phyloP scores from a whole-genome alignment of 2,797 vertebrate genomes.

The Scolopax rusticola region DNA sequence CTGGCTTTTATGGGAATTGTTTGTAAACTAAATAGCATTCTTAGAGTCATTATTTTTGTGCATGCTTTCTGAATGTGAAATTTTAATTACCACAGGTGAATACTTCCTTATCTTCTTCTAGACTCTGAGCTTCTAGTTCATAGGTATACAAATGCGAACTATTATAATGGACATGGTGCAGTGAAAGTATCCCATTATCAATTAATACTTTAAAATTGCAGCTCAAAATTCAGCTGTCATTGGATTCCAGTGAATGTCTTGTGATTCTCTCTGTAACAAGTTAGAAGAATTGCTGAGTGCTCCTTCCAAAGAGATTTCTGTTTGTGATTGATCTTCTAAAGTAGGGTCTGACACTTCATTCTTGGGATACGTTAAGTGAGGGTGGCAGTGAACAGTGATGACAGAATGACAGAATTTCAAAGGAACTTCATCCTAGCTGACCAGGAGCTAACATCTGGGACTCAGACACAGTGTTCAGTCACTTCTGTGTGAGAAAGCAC shows the following conservation, averaged over 20 bases:
- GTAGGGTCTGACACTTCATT: not conserved
- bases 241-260: not conserved
- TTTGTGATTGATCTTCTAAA: not conserved
- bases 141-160: not conserved
- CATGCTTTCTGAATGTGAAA: not conserved
- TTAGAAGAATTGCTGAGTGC: not conserved
- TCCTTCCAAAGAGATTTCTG: not conserved
- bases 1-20: not conserved
- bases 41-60: not conserved
- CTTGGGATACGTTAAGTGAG: not conserved
- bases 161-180: not conserved
- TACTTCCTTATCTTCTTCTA: not conserved
- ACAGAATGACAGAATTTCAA: constrained; percentile 33
- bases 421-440: constrained; percentile 14
- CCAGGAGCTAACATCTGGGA: not conserved
- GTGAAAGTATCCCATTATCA: not conserved
- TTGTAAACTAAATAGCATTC: not conserved
- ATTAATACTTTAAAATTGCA: not conserved
- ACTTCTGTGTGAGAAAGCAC: not conserved
- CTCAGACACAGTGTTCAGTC: not conserved
- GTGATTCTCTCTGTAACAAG: not conserved
- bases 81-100: not conserved
- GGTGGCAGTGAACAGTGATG: not conserved
- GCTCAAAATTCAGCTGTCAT: not conserved
- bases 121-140: not conserved